phyloP scores from a whole-genome alignment of 2,113 vertebrate genomes.

The Podiceps cristatus region DNA sequence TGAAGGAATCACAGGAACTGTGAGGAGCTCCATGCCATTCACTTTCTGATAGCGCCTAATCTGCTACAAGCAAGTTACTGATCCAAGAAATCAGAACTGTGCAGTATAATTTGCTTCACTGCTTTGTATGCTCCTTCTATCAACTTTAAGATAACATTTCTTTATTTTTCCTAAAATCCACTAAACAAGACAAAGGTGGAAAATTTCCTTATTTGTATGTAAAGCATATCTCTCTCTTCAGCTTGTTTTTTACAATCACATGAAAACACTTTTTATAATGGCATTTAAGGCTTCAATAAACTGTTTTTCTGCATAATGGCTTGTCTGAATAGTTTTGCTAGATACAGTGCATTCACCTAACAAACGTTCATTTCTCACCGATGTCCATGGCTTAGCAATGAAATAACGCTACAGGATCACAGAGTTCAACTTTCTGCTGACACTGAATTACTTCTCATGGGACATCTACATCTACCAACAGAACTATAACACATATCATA shows the following conservation, averaged over 20 bases:
- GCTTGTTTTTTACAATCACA: neutral
- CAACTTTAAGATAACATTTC: neutral
- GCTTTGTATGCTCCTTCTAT: neutral
- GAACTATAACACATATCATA: neutral
- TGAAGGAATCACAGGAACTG: neutral
- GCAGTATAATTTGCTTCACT: neutral
- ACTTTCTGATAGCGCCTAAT: neutral
- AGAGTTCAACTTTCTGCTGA: neutral
- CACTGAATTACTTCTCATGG: neutral
- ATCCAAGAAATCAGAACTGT: neutral
- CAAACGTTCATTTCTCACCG: neutral
- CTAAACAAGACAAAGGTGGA: neutral
- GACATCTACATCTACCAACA: neutral
- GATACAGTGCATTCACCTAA: neutral
- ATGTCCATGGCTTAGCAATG: neutral
- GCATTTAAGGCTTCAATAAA: neutral
- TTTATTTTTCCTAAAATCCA: neutral
- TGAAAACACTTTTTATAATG: neutral
- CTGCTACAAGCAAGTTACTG: neutral
- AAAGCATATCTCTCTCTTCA: neutral
- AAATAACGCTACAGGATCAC: neutral
- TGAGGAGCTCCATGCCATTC: neutral
- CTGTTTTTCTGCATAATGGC: neutral
- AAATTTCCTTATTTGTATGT: neutral
- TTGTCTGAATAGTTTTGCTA: neutral